Base-by-base conservation (phyloP, 2,113 vertebrate species). In the Pangasianodon hypophthalmus region DNA sequence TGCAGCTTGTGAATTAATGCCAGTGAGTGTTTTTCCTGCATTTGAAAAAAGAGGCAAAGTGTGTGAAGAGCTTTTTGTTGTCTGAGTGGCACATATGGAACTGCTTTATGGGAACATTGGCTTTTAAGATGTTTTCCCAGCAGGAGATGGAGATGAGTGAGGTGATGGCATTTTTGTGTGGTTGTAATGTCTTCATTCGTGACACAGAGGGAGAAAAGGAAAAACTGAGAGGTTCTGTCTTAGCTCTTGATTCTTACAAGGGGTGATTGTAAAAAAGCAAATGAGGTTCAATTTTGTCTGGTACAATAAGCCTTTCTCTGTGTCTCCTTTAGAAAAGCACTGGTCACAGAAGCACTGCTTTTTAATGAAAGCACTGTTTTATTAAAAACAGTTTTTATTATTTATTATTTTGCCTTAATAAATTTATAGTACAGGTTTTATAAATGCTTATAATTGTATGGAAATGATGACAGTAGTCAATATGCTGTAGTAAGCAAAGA, bases 11-110 rank as follows among this genome's bases (percentile, higher is more conserved):
- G 26, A n/a, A 44, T 58, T 85, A 84, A 13, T 46, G 46, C 37
- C 14, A 90, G 56, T 52, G 46, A 52, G 1, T 26, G 37, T 77
- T 90, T 79, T 88, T 54, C 6, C 11, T 19, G 29, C 44, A 71
- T 62, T 64, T 41, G 64, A 86, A 29, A 50, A 37, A 60, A 86
- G 50, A 75, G 52, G 37, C 26, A 73, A 48, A 56, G 67, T 85
- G 26, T 84, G 37, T 79, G 73, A 79, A 81, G 58, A 46, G 26
- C 50, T 86, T 88, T 73, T 90, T 90, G 58, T 89, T 54, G 44
- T 86, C 46, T 88, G 37, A 87, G 50, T 88, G 90, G 89, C 89
- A 89, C 95, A 96, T 94, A 92, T 96, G 96, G 94, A 93, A 91
- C 91, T 94, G 93, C 94, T 96, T 96, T 95, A 88, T 85, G 67